Evolutionary conservation across 2,888 invertebrate genomes (phyloP), one percentile per base, ranked within the genome.

Genomic region (Saturnia japonica): DNA sequence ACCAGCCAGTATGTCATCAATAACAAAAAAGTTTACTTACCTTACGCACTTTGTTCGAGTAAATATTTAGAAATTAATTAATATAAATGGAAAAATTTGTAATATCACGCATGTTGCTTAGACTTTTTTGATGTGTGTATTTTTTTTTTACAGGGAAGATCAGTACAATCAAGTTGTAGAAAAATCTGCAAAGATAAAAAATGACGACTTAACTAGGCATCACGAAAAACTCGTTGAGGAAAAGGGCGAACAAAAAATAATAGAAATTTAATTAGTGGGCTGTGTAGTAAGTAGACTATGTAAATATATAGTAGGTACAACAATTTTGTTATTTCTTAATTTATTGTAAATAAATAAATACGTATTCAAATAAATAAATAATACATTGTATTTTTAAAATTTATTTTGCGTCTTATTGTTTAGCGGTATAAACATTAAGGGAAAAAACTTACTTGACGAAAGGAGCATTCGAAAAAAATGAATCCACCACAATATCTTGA

Each of bases 81-180:
- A n/a, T n/a, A n/a, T n/a, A n/a, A n/a, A n/a, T n/a, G n/a, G n/a
- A n/a, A n/a, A n/a, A n/a, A n/a, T n/a, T n/a, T n/a, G n/a, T n/a
- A n/a, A n/a, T n/a, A n/a, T n/a, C n/a, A n/a, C n/a, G n/a, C n/a
- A n/a, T n/a, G n/a, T n/a, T n/a, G n/a, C n/a, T n/a, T n/a, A n/a
- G n/a, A n/a, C n/a, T n/a, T n/a, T n/a, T n/a, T n/a, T n/a, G n/a
- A n/a, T 14, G 25, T 67, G 57, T 25, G 7, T 43, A 12, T 64
- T 72, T 67, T 71, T 71, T 57, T 72, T 51, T 67, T 87, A 71
- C 84, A 94, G 94, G 76, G 80, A 81, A 70, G 84, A 90, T 0
- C 87, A 91, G 73, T 85, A 74, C 19, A 82, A 88, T 57, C 84
- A 93, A 81, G 91, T 82, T 1, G 12, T 85, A 25, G 92, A 92